Evolutionary conservation across 2,113 vertebrate species (phyloP).

Genomic region (Psittacus erithacus): DNA sequence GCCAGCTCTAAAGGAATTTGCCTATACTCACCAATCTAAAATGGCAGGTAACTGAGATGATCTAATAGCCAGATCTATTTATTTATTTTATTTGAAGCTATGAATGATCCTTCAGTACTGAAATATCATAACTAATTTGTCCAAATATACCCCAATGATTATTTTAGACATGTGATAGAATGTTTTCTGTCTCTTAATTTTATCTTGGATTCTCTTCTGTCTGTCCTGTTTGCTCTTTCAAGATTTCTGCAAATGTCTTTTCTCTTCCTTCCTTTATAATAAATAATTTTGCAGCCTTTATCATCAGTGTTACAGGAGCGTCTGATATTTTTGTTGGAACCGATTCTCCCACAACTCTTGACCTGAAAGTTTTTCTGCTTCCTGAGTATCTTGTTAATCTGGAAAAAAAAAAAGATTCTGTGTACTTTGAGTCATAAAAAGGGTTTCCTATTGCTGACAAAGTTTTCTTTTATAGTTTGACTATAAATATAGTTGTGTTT

Average conservation of each 20-base stretch:
- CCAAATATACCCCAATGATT: neutral
- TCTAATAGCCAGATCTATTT: neutral
- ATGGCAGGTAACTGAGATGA: neutral
- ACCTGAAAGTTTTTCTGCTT: constrained; percentile 6
- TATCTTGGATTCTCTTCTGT: neutral
- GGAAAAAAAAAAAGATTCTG: neutral
- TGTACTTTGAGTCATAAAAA: neutral
- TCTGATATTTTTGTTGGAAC: constrained; percentile 35
- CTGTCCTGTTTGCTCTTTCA: neutral
- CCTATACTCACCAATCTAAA: neutral
- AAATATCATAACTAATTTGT: neutral
- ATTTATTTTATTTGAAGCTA: neutral
- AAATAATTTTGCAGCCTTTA: neutral
- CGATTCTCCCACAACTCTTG: neutral
- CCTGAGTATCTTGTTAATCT: neutral
- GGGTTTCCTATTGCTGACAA: neutral
- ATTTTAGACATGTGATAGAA: neutral
- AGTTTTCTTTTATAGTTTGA: neutral
- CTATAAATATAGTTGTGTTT: neutral
- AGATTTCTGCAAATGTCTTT: neutral
- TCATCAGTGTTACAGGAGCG: neutral
- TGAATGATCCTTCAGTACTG: neutral
- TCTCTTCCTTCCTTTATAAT: constrained; percentile 5
- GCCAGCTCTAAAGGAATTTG: neutral
- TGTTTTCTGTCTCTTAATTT: neutral